Evolutionary conservation across 2,113 vertebrate genomes (phyloP).

Genomic region (Oncorhynchus clarkii): DNA sequence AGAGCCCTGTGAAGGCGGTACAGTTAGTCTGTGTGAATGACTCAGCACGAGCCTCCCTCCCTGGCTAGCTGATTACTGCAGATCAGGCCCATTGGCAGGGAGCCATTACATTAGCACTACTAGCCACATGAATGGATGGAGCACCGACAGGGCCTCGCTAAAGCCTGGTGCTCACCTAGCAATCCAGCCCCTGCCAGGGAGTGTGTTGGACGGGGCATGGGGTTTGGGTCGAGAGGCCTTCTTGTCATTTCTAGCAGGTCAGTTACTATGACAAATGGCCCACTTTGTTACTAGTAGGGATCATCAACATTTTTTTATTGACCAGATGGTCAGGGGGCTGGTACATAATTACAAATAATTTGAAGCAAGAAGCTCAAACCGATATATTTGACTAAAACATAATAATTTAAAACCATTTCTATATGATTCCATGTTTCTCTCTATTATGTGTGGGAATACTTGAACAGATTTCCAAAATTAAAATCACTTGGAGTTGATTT

Average conservation of each 20-base stretch:
- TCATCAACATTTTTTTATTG: neutral
- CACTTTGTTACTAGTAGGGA: neutral
- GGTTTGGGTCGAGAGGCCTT: neutral
- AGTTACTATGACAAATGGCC: neutral
- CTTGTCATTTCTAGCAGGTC: neutral
- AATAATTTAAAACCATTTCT: too few relatives aligned
- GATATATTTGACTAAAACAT: too few relatives aligned
- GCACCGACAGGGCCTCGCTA: neutral
- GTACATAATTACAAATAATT: too few relatives aligned
- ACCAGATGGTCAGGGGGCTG: too few relatives aligned
- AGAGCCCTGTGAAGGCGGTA: constrained; percentile 53
- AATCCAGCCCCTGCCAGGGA: neutral
- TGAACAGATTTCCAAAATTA: too few relatives aligned
- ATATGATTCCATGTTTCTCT: too few relatives aligned
- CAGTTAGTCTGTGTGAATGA: constrained; percentile 53
- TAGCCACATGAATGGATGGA: neutral
- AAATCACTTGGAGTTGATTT: too few relatives aligned
- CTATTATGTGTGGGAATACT: too few relatives aligned
- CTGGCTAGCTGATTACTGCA: constrained; percentile 22
- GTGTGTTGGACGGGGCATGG: neutral
- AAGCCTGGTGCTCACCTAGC: neutral
- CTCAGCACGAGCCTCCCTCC: constrained; percentile 53
- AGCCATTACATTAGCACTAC: constrained; percentile 12
- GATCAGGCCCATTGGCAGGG: constrained; percentile 9
- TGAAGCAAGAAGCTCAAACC: too few relatives aligned